Conservation (phyloP, 2,888 invertebrate species). For the Ligdia adustata region DNA sequence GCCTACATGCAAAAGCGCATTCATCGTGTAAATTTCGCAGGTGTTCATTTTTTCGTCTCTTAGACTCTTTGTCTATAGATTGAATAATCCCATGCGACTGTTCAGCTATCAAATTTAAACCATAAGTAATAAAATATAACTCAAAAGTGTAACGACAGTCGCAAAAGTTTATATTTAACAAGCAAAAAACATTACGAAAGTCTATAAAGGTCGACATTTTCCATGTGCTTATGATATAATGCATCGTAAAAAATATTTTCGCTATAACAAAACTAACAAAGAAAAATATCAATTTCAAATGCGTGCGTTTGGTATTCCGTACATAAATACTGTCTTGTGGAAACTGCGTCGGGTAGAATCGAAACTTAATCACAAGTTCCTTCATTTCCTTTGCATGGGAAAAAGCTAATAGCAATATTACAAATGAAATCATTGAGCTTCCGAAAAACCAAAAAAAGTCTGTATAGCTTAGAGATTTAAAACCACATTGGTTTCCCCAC, state of each 20-base stretch:
- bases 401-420: neutral
- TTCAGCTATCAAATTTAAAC: neutral
- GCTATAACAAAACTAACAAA: neutral
- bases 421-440: neutral
- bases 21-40: too few relatives aligned
- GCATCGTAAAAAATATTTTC: neutral
- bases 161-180: neutral
- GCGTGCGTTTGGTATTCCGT: neutral
- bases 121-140: neutral
- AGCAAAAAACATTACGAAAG: neutral
- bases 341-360: neutral
- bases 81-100: conserved; percentile 2
- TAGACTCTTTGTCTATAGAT: conserved; percentile 7
- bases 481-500: neutral
- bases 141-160: neutral
- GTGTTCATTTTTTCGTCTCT: too few relatives aligned
- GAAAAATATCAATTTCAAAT: neutral
- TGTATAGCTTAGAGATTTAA: neutral
- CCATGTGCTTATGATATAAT: neutral
- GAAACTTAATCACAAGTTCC: neutral
- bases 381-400: neutral
- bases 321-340: neutral
- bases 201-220: neutral
- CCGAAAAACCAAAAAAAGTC: neutral
- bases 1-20: neutral